phyloP scores from a whole-genome alignment of 2,113 vertebrate genomes.

The Halichoeres trimaculatus region DNA sequence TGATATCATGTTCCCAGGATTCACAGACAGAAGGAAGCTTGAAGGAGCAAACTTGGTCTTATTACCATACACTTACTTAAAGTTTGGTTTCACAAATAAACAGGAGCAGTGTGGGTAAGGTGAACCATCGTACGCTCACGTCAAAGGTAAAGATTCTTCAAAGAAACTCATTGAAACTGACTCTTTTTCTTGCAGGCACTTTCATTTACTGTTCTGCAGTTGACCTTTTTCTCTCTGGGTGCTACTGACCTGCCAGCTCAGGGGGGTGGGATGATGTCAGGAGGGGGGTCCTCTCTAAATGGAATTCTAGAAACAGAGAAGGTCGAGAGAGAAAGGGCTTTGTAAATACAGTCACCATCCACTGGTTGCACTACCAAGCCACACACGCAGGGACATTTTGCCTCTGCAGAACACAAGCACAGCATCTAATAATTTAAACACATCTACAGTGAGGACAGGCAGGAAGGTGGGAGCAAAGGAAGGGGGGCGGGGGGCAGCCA shows the following conservation, averaged over 20 bases:
- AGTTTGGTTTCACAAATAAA: background rate
- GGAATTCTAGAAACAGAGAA: constrained; percentile 97
- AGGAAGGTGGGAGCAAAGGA: constrained; percentile 54
- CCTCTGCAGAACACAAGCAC: constrained; percentile 28
- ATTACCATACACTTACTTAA: background rate
- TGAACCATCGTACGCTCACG: too few relatives aligned
- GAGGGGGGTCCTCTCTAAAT: constrained; percentile 99
- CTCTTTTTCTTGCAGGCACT: background rate
- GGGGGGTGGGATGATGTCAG: constrained; percentile 97
- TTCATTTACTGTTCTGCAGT: constrained; percentile 12
- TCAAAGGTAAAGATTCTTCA: background rate
- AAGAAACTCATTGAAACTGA: background rate
- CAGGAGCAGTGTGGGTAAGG: too few relatives aligned
- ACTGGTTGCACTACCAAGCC: constrained; percentile 49
- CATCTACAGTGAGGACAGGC: constrained; percentile 31
- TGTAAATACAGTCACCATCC: constrained; percentile 64
- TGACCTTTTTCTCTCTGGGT: constrained; percentile 23
- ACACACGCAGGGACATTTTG: constrained; percentile 29
- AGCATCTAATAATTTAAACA: constrained; percentile 28
- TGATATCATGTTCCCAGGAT: background rate
- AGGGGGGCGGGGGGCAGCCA: constrained; percentile 45
- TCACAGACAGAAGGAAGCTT: background rate
- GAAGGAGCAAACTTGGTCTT: background rate
- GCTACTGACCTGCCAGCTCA: constrained; percentile 98
- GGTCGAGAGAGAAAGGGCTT: constrained; percentile 66